Percentiles rank a stretch among this genome's conserved stretches.
phyloP scores from a whole-genome alignment of 2,113 vertebrate genomes.

The Siniperca chuatsi region DNA sequence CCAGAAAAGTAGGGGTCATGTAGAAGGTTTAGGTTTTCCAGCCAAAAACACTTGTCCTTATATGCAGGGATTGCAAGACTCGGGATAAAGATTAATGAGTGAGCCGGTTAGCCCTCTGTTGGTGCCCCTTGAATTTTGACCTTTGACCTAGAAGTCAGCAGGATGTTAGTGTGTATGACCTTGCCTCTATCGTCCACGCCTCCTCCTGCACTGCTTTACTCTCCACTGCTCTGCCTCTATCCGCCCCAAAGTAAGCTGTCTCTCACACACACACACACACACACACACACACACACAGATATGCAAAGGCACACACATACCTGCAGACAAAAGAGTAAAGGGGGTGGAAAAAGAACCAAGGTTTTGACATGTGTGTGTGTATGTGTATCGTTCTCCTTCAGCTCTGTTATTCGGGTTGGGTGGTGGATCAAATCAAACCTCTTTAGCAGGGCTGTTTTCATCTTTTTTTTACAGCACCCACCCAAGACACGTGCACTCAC shows the following conservation, averaged over 20 bases:
- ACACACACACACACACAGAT: conserved; percentile 20
- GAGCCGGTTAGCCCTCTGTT: conserved; percentile 45
- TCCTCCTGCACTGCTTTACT: conserved; percentile 44
- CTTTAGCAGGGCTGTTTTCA: conserved; percentile 73
- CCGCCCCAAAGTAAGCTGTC: conserved; percentile 67
- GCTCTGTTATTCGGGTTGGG: conserved; percentile 66
- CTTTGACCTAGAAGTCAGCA: conserved; percentile 70
- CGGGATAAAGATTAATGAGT: conserved; percentile 67
- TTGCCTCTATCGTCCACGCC: conserved; percentile 49
- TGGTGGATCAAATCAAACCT: conserved; percentile 78
- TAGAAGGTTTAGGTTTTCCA: conserved; percentile 46
- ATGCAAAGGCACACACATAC: conserved; percentile 44
- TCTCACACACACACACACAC: conserved; percentile 35
- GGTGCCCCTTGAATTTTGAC: conserved; percentile 73
- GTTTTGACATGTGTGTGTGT: conserved; percentile 45
- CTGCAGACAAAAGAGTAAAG: conserved; percentile 61
- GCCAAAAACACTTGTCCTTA: conserved; percentile 51
- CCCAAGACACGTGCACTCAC: conserved; percentile 33
- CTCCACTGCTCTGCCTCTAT: conserved; percentile 51
- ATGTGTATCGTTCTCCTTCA: conserved; percentile 52
- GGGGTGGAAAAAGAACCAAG: conserved; percentile 51
- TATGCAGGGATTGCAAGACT: conserved; percentile 50
- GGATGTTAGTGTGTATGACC: conserved; percentile 71
- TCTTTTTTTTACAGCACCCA: conserved; percentile 66
- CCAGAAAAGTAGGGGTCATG: conserved; percentile 31